These are phyloP conservation scores for Timema podura DNA, from an alignment of 2,888 invertebrate species.

Conservation along the genomic window DNA sequence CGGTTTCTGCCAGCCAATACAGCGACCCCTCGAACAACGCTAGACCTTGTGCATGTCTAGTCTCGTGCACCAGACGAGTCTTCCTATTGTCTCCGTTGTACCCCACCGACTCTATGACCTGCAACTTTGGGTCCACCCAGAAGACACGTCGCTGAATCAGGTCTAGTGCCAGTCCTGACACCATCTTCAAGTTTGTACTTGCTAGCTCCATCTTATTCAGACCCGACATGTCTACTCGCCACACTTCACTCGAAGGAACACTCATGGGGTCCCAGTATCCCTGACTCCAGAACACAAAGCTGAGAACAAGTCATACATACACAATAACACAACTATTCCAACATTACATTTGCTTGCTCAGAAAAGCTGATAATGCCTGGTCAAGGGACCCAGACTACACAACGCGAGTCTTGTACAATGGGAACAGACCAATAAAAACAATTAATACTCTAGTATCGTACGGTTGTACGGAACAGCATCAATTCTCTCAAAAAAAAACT, in stretches of 20 bases:
- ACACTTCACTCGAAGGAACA: constrained; percentile 37
- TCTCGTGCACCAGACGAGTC: constrained; percentile 26
- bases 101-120: constrained; percentile 47
- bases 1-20: constrained; percentile 61
- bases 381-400: no score
- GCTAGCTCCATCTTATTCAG: constrained; percentile 44
- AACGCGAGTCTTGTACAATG: no score
- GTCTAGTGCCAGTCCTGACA: constrained; percentile 58
- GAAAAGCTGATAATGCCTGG: no score
- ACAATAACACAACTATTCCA: no score
- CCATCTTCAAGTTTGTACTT: constrained; percentile 46
- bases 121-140: constrained; percentile 63
- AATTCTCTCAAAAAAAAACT: no score
- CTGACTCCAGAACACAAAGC: constrained; percentile 44
- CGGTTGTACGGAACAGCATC: no score
- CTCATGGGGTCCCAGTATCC: constrained; percentile 34
- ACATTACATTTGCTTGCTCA: no score
- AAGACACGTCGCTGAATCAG: constrained; percentile 60
- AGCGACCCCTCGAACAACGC: constrained; percentile 71
- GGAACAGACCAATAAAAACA: no score
- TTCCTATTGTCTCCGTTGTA: constrained; percentile 38
- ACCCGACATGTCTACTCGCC: constrained; percentile 53
- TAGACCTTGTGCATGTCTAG: constrained; percentile 45
- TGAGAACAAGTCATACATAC: no score
- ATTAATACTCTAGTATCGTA: no score